Conservation (phyloP, 2,797 vertebrate genomes). For the Staurois parvus region DNA sequence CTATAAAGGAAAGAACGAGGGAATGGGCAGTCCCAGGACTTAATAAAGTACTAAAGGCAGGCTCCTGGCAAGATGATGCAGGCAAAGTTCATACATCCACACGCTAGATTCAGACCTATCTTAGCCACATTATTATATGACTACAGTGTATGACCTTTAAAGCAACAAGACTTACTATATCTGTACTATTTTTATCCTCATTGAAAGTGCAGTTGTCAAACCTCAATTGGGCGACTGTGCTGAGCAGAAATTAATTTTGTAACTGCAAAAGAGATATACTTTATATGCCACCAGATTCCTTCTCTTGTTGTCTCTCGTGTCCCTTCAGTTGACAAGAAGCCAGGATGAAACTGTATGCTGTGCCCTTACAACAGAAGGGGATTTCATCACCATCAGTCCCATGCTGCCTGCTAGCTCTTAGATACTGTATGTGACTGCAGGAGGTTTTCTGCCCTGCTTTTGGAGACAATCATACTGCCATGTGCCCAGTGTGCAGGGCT, state of each 20-base stretch:
- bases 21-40: neutral
- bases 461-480: neutral
- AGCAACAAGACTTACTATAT: neutral
- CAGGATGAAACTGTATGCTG: conserved; percentile 26
- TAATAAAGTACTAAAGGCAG: neutral
- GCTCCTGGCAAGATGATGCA: neutral
- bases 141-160: neutral
- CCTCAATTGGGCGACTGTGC: neutral
- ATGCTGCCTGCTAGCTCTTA: conserved; percentile 29
- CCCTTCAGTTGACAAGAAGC: conserved; percentile 7
- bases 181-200: neutral
- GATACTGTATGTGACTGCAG: conserved; percentile 10
- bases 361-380: conserved; percentile 31
- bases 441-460: conserved; percentile 19
- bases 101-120: neutral
- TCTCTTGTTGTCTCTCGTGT: neutral
- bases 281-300: neutral
- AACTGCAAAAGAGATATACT: neutral
- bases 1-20: neutral
- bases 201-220: conserved; percentile 5
- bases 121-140: neutral
- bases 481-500: neutral
- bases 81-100: neutral
- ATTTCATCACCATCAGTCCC: conserved; percentile 39
- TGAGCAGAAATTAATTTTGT: neutral